phyloP scores from a whole-genome alignment of 2,797 vertebrate species.

The Mormyrops attenuatus region DNA sequence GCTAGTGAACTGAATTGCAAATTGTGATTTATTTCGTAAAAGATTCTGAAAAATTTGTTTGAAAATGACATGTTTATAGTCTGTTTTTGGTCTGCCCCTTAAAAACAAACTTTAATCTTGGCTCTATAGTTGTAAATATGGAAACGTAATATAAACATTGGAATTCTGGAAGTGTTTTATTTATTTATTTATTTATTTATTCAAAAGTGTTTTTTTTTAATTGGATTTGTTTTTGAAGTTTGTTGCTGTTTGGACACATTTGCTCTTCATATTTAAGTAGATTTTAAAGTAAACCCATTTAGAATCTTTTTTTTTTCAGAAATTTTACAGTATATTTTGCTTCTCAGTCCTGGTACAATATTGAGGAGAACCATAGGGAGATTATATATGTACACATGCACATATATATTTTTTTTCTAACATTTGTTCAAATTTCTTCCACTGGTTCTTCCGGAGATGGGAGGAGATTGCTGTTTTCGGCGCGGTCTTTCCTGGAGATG shows the following conservation, averaged over 20 bases:
- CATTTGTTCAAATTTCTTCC: not conserved
- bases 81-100: not conserved
- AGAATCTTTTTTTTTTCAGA: not conserved
- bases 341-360: not conserved
- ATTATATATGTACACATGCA: not conserved
- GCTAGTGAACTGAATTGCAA: not conserved
- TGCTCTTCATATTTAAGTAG: not conserved
- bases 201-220: not conserved
- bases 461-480: not conserved
- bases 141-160: not conserved
- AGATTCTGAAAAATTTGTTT: not conserved
- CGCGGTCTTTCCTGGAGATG: not conserved
- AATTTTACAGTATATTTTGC: not conserved
- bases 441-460: not conserved
- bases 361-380: not conserved
- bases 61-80: not conserved
- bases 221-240: not conserved
- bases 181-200: not conserved
- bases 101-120: not conserved
- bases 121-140: not conserved
- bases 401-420: not conserved
- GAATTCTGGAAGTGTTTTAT: not conserved
- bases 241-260: not conserved
- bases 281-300: not conserved
- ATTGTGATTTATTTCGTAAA: not conserved